Evolutionary conservation across 2,113 vertebrate species (phyloP), one percentile per base, ranked within the genome.

Genomic region (Anhinga anhinga): DNA sequence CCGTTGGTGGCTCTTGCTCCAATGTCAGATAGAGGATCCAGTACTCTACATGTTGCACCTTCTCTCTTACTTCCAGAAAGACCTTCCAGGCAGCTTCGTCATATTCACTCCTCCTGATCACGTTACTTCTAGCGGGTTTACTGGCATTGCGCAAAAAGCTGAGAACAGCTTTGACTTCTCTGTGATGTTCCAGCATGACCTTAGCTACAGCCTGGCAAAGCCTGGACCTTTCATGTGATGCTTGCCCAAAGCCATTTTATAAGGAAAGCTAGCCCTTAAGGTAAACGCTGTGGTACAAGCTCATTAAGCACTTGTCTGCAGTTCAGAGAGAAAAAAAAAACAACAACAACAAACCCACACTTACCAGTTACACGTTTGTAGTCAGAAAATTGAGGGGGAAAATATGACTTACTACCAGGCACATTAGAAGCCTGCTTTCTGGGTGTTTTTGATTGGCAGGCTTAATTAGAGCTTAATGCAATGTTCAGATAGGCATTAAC

Each of bases 401-500:
- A 36, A 94, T n/a, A 95, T n/a, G 40, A 95, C 70, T 95, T 97
- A 84, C 79, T 88, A 72, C 38, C 55, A 95, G 81, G 56, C 74
- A 95, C 50, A 81, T 67, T 11, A 92, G 71, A 88, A 94, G 61
- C 25, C 58, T 87, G 47, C 15, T 76, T 87, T 89, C 47, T 85
- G 38, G n/a, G 6, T 0, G 21, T 89, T 95, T 97, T 76, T 97
- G 95, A 98, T 72, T 94, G 92, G 69, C 88, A 98, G 92, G 62
- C 83, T 96, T 97, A 98, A 98, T 97, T 97, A 97, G 90, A 97
- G 80, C 94, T 96, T 93, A 97, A 97, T 70, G 82, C 72, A 91
- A 92, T 76, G 63, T 90, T 93, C 94, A 93, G 63, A 97, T 15
- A 94, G 62, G 87, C 90, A 90, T 94, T 96, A 97, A 97, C 71